Conservation (phyloP, 2,888 invertebrate genomes). For the Crioceris asparagi region DNA sequence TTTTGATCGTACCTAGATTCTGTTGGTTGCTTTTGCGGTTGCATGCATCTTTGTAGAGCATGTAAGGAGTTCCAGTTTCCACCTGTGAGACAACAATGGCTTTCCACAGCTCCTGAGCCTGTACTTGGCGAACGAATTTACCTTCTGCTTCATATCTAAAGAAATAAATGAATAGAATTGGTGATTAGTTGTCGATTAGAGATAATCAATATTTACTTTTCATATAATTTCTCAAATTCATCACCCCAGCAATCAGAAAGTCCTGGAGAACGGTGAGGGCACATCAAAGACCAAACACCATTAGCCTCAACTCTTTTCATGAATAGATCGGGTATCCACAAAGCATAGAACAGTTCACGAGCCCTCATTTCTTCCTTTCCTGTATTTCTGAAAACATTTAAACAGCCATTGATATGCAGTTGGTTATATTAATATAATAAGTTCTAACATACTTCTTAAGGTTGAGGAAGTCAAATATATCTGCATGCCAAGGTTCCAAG, state of each 20-base stretch:
- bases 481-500: slow-evolving; percentile 98
- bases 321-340: slow-evolving; percentile 98
- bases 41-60: slow-evolving; percentile 93
- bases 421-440: too few species aligned
- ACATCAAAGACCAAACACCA: slow-evolving; percentile 91
- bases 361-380: slow-evolving; percentile 92
- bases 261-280: slow-evolving; percentile 87
- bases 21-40: slow-evolving; percentile 97
- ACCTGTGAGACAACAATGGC: slow-evolving; percentile 91
- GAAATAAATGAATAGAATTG: too few species aligned
- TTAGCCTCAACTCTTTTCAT: slow-evolving; percentile 87
- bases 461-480: slow-evolving; percentile 90
- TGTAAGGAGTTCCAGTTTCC: slow-evolving; percentile 97
- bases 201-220: too few species aligned
- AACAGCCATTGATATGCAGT: too few species aligned
- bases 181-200: too few species aligned
- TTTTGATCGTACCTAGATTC: slow-evolving; percentile 95
- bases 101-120: slow-evolving; percentile 85
- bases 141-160: slow-evolving; percentile 82
- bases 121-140: slow-evolving; percentile 47
- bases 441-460: too few species aligned
- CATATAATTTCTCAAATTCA: slow-evolving; percentile 82
- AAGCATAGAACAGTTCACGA: slow-evolving; percentile 88
- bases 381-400: too few species aligned
- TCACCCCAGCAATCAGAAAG: slow-evolving; percentile 90